Percentiles rank a stretch among this genome's conserved stretches.
Evolutionary conservation across 1,140 invertebrate genomes (phyloP).

Genomic region (Drosophila elegans): DNA sequence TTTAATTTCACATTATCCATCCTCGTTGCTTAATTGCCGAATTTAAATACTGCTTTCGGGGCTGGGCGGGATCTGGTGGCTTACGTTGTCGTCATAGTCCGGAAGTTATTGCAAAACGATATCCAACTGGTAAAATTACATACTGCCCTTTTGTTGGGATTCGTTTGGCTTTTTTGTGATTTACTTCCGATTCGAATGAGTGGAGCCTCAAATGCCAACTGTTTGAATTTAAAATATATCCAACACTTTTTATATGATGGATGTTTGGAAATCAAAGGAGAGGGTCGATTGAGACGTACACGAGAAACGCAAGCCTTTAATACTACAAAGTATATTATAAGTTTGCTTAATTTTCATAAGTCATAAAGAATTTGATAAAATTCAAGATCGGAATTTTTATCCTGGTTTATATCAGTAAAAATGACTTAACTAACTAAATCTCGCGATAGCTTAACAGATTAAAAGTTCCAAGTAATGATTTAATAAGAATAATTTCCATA

Average conservation of each 20-base stretch:
- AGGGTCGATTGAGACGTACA: constrained; percentile 22
- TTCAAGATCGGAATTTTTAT: too few relatives aligned
- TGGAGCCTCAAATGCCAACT: constrained; percentile 44
- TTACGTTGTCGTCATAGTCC: constrained; percentile 23
- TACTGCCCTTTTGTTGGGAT: constrained; percentile 29
- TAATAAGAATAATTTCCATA: neutral
- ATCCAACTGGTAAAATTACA: constrained; percentile 14
- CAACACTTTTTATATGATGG: constrained; percentile 36
- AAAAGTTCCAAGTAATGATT: neutral
- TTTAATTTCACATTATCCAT: constrained; percentile 29
- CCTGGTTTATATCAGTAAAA: too few relatives aligned
- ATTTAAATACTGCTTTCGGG: constrained; percentile 27
- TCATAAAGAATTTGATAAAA: too few relatives aligned
- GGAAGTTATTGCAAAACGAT: constrained; percentile 22
- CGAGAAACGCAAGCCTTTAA: too few relatives aligned
- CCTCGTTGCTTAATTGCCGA: constrained; percentile 39
- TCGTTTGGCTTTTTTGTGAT: constrained; percentile 8
- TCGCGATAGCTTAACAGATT: too few relatives aligned
- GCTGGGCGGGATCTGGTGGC: constrained; percentile 19
- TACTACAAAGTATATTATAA: too few relatives aligned
- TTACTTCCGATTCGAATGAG: constrained; percentile 43
- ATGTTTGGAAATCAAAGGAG: neutral
- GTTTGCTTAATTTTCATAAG: too few relatives aligned
- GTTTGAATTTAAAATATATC: constrained; percentile 10
- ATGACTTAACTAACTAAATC: too few relatives aligned